A percentile compares a stretch with the other conserved stretches of the same genome.
phyloP scores from a whole-genome alignment of 2,113 vertebrate genomes.

The Noturus placidus region DNA sequence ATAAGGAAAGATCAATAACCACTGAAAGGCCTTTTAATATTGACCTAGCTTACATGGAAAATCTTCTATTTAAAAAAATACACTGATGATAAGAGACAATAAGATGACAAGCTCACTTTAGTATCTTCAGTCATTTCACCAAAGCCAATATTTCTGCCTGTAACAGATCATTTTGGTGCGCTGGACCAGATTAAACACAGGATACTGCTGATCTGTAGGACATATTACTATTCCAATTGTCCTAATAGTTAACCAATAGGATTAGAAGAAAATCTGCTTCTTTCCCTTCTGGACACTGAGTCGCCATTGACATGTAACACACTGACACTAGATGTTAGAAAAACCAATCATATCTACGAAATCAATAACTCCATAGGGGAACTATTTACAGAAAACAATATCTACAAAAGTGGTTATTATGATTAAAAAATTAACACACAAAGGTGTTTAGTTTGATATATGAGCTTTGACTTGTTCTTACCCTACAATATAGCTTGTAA shows the following conservation, averaged over 20 bases:
- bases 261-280: conserved; percentile 7
- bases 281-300: not conserved
- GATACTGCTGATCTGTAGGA: not conserved
- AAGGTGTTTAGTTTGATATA: not conserved
- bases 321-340: not conserved
- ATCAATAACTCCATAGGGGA: not conserved
- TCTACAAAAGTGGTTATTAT: not conserved
- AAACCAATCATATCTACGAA: not conserved
- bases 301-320: not conserved
- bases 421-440: not conserved
- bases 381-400: not conserved
- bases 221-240: conserved; percentile 1
- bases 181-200: conserved; percentile 16
- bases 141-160: conserved; percentile 26
- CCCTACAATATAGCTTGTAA: not conserved
- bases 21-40: conserved; percentile 52
- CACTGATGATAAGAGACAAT: conserved; percentile 42
- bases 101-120: conserved; percentile 38
- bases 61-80: conserved; percentile 51
- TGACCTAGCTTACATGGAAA: conserved; percentile 53
- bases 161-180: not conserved
- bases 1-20: conserved; percentile 59
- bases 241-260: not conserved
- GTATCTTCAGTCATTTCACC: conserved; percentile 29
- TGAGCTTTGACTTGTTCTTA: not conserved